These are phyloP conservation scores for Melanostoma scalare DNA, from an alignment of 2,888 invertebrate species.

Conservation along the genomic window DNA sequence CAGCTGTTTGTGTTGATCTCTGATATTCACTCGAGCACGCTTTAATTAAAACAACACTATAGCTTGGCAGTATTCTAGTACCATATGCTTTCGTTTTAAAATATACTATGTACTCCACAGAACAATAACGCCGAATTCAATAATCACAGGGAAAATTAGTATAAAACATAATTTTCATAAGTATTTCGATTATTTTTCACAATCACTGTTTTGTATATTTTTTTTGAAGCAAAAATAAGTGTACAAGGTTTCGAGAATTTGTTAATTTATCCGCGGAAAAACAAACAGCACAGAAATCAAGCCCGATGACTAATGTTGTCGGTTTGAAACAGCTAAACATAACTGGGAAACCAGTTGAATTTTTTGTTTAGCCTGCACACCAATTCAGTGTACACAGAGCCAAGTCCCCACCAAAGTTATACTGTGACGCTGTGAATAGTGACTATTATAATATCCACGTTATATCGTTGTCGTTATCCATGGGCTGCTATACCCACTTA, in stretches of 20 bases:
- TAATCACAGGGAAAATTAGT: no score
- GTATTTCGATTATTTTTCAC: conserved; percentile 2
- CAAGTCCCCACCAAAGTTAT: conserved; percentile 36
- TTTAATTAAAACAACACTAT: no score
- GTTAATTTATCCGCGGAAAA: conserved; percentile 35
- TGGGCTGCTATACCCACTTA: no score
- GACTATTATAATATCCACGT: background rate
- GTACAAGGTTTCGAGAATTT: conserved; percentile 7
- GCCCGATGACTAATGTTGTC: conserved; percentile 57
- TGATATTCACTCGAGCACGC: no score
- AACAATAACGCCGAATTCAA: no score
- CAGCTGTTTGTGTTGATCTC: no score
- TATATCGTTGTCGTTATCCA: no score
- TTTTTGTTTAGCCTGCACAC: conserved; percentile 41
- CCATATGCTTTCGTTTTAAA: no score
- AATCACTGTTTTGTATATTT: conserved; percentile 2
- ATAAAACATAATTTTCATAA: background rate
- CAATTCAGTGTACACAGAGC: conserved; percentile 10
- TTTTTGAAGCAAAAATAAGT: conserved; percentile 26
- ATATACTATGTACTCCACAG: no score
- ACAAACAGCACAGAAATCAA: conserved; percentile 37
- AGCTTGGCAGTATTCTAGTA: no score
- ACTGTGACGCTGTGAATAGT: conserved; percentile 14
- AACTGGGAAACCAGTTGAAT: conserved; percentile 63
- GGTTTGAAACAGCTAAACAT: conserved; percentile 50